Percentiles rank a stretch among this genome's conserved stretches.
These are phyloP conservation scores for Phaethon lepturus DNA, from an alignment of 2,113 vertebrate genomes.

Conservation along the genomic window DNA sequence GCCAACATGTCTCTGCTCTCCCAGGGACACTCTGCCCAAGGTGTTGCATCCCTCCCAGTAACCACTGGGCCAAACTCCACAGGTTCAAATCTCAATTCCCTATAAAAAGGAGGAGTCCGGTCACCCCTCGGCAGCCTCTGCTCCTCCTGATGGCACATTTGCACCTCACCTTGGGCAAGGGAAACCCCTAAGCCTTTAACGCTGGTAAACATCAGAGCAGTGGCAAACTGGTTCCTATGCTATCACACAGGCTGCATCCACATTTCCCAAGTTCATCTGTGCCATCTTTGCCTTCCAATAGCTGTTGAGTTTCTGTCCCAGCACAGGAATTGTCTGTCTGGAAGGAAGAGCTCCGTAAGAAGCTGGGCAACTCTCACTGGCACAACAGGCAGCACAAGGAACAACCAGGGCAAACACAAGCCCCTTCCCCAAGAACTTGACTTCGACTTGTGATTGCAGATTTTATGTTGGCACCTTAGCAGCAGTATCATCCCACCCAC, in stretches of 20 bases:
- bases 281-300: constrained; percentile 81
- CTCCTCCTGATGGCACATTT: background rate
- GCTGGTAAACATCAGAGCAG: background rate
- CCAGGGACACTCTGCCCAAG: background rate
- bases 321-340: constrained; percentile 75
- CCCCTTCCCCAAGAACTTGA: background rate
- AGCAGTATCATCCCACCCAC: background rate
- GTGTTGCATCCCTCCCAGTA: background rate
- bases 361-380: background rate
- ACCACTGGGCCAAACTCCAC: background rate
- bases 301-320: constrained; percentile 84
- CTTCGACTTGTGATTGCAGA: background rate
- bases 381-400: background rate
- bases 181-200: background rate
- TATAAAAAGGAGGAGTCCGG: background rate
- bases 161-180: background rate
- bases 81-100: background rate
- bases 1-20: background rate
- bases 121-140: background rate
- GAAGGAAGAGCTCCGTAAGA: background rate
- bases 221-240: background rate
- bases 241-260: background rate
- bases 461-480: background rate
- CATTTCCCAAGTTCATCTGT: constrained; percentile 22
- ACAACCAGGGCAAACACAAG: background rate